Evolutionary conservation across 1,140 invertebrate species (phyloP).

Genomic region (Achatina immaculata): DNA sequence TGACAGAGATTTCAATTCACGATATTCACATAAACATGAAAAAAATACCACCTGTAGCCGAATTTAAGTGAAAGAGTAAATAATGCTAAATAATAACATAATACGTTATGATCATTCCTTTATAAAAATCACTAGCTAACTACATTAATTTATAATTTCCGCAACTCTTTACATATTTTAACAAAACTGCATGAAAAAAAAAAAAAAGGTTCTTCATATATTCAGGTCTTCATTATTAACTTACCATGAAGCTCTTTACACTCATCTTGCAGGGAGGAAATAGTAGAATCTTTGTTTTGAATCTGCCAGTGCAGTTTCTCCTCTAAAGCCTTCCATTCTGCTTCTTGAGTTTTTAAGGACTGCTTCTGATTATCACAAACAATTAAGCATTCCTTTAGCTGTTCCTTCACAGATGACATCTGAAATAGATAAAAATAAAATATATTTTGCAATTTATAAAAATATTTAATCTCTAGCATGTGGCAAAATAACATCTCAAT

Average conservation of each 20-base stretch:
- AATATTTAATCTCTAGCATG: no score
- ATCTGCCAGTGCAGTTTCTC: background rate
- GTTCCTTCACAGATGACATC: background rate
- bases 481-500: no score
- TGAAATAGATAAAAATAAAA: background rate
- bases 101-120: no score
- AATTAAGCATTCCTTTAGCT: background rate
- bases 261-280: constrained; percentile 26
- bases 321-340: constrained; percentile 1
- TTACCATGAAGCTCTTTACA: constrained; percentile 31
- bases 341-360: constrained; percentile 11
- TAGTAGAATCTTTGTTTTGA: constrained; percentile 22
- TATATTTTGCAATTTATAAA: no score
- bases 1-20: background rate
- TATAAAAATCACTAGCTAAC: no score
- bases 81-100: background rate
- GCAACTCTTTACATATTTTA: no score
- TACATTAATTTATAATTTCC: no score
- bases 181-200: no score
- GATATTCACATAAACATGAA: background rate
- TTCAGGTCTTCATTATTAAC: no score
- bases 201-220: no score
- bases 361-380: background rate
- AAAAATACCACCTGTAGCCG: no score
- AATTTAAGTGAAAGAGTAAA: background rate